Percentiles rank a stretch among this genome's conserved stretches.
Evolutionary conservation across 2,888 invertebrate genomes (phyloP).

Genomic region (Tholera decimalis): DNA sequence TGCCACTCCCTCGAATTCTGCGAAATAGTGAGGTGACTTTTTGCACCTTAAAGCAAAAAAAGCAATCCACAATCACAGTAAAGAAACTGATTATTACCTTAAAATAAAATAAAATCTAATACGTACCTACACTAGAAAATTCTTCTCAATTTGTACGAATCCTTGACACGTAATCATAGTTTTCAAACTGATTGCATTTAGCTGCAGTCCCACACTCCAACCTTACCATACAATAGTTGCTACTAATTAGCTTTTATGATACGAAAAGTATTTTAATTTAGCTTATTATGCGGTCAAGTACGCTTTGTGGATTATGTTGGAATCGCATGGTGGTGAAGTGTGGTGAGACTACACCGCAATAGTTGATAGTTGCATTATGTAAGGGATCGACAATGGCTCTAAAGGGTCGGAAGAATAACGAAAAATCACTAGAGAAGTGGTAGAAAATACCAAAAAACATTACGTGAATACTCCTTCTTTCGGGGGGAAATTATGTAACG

Average conservation of each 20-base stretch:
- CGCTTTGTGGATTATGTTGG: slow-evolving; percentile 32
- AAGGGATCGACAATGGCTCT: too few relatives aligned
- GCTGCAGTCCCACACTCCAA: slow-evolving; percentile 54
- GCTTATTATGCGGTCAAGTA: slow-evolving; percentile 65
- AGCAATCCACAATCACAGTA: too few relatives aligned
- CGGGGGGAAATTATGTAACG: background rate
- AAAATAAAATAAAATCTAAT: slow-evolving; percentile 11
- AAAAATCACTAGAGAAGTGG: too few relatives aligned
- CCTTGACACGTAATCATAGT: slow-evolving; percentile 51
- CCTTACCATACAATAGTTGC: slow-evolving; percentile 58
- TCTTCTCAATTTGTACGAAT: slow-evolving; percentile 21
- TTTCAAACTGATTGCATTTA: slow-evolving; percentile 44
- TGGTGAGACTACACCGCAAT: slow-evolving; percentile 7
- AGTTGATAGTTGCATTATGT: background rate
- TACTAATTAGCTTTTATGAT: slow-evolving; percentile 60
- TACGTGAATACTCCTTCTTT: too few relatives aligned
- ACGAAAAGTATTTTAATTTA: slow-evolving; percentile 62
- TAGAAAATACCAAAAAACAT: too few relatives aligned
- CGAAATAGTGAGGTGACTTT: too few relatives aligned
- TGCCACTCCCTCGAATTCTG: too few relatives aligned
- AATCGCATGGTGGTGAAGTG: slow-evolving; percentile 9
- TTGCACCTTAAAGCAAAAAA: too few relatives aligned
- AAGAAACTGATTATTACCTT: too few relatives aligned
- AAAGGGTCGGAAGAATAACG: too few relatives aligned
- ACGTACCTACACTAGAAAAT: slow-evolving; percentile 42